A percentile compares a stretch with the other conserved stretches of the same genome.
Evolutionary conservation across 1,140 invertebrate genomes (phyloP).

Genomic region (Sminthurides bifidus): DNA sequence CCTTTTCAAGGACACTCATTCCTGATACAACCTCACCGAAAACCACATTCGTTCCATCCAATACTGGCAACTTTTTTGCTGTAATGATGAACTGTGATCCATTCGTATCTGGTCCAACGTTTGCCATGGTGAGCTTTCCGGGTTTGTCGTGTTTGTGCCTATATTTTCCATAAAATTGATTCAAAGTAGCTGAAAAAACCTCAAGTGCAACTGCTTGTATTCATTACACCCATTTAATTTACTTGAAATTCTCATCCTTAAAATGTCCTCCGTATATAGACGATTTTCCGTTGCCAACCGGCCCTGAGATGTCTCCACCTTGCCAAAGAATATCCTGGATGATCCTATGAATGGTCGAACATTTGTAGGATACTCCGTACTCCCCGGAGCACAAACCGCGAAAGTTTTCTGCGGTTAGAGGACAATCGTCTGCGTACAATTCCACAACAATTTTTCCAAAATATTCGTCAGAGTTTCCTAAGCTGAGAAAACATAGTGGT

Average conservation of each 20-base stretch:
- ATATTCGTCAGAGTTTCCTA: conserved; percentile 43
- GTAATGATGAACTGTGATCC: conserved; percentile 29
- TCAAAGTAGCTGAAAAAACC: neutral
- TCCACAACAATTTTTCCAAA: conserved; percentile 76
- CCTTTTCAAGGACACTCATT: conserved; percentile 13
- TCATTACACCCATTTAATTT: conserved; percentile 1
- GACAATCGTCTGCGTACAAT: conserved; percentile 80
- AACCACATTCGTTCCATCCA: conserved; percentile 27
- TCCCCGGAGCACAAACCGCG: conserved; percentile 85
- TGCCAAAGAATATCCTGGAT: conserved; percentile 94
- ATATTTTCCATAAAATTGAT: conserved; percentile 46
- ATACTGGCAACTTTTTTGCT: conserved; percentile 9
- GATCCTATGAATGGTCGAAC: conserved; percentile 75
- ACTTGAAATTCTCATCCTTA: conserved; percentile 79
- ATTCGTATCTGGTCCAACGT: conserved; percentile 51
- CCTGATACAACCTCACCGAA: conserved; percentile 21
- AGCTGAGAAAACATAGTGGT: conserved; percentile 12
- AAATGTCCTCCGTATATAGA: conserved; percentile 95
- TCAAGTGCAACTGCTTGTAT: neutral
- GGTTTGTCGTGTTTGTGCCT: conserved; percentile 76
- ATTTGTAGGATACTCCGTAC: conserved; percentile 86
- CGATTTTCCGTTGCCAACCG: conserved; percentile 63
- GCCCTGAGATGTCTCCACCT: conserved; percentile 90
- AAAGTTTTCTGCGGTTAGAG: conserved; percentile 92
- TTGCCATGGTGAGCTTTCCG: conserved; percentile 82